phyloP scores from a whole-genome alignment of 1,140 invertebrate species.

The Drosophila nikananu region DNA sequence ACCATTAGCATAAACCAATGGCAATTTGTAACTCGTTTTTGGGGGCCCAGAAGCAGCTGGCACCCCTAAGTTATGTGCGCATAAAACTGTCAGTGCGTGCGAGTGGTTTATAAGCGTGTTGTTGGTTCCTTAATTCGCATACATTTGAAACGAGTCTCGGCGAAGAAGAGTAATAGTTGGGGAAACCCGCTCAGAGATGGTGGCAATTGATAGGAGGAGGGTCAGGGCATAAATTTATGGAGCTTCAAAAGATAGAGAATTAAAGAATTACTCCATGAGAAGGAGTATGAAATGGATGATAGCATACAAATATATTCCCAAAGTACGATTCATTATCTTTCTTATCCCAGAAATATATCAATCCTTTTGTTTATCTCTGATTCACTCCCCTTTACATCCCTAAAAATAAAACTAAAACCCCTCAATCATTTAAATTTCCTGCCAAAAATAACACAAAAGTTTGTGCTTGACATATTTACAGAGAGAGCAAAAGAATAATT shows the following conservation, averaged over 20 bases:
- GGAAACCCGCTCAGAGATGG: slow-evolving; percentile 31
- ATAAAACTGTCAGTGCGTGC: slow-evolving; percentile 46
- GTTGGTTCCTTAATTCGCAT: slow-evolving; percentile 32
- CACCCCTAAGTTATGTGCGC: slow-evolving; percentile 35
- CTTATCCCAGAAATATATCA: neutral
- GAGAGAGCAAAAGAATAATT: slow-evolving; percentile 24
- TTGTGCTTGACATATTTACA: slow-evolving; percentile 27
- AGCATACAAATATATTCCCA: neutral
- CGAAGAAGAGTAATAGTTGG: slow-evolving; percentile 17
- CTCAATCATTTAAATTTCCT: slow-evolving; percentile 12
- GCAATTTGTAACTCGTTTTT: slow-evolving; percentile 54
- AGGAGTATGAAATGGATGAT: neutral
- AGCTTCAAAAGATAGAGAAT: neutral
- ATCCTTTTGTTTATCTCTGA: neutral
- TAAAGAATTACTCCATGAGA: neutral
- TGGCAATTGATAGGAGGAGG: slow-evolving; percentile 16
- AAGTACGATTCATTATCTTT: neutral
- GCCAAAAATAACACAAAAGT: slow-evolving; percentile 23
- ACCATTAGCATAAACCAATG: slow-evolving; percentile 45
- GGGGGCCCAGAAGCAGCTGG: slow-evolving; percentile 22
- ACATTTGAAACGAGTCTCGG: slow-evolving; percentile 36
- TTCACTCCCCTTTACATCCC: neutral
- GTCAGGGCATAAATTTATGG: neutral
- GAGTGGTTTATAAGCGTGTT: slow-evolving; percentile 28
- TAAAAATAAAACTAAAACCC: neutral